Percentiles rank a stretch among this genome's conserved stretches.
These are phyloP conservation scores for Nesoenas mayeri DNA, from an alignment of 2,113 vertebrate genomes.

Conservation along the genomic window DNA sequence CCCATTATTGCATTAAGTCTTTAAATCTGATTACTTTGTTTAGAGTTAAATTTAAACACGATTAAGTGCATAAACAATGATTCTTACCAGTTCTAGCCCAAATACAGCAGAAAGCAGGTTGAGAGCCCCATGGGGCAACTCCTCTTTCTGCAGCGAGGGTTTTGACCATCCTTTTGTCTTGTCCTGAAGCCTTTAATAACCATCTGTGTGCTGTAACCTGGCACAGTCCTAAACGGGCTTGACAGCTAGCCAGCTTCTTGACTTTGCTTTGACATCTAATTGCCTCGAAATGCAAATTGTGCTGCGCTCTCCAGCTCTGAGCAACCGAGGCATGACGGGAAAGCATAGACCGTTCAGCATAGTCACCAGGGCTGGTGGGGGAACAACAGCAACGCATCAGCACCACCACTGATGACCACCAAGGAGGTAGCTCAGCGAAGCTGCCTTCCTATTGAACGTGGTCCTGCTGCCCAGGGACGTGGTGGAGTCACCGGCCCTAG, in stretches of 20 bases:
- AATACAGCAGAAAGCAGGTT: background rate
- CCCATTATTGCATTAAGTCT: background rate
- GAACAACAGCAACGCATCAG: background rate
- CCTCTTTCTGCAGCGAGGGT: background rate
- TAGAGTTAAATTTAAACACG: conserved; percentile 30
- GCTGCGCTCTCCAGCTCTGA: background rate
- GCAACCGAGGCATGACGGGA: background rate
- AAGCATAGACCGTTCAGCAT: background rate
- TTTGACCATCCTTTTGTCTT: background rate
- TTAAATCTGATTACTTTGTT: conserved; percentile 19
- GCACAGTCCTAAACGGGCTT: background rate
- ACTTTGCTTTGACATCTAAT: conserved; percentile 40
- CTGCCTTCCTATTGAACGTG: background rate
- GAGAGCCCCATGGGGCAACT: background rate
- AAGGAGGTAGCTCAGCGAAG: background rate
- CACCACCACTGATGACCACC: rapidly evolving
- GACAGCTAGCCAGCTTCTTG: conserved; percentile 13
- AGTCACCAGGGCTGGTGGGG: background rate
- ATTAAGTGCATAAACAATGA: conserved; percentile 7
- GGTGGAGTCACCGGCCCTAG: too few species aligned
- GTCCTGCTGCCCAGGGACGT: background rate
- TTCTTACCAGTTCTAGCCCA: background rate
- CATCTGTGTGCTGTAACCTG: background rate
- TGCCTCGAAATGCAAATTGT: background rate
- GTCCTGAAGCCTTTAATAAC: background rate